Base-by-base conservation (phyloP, 2,113 vertebrate species). In the Callipepla squamata region DNA sequence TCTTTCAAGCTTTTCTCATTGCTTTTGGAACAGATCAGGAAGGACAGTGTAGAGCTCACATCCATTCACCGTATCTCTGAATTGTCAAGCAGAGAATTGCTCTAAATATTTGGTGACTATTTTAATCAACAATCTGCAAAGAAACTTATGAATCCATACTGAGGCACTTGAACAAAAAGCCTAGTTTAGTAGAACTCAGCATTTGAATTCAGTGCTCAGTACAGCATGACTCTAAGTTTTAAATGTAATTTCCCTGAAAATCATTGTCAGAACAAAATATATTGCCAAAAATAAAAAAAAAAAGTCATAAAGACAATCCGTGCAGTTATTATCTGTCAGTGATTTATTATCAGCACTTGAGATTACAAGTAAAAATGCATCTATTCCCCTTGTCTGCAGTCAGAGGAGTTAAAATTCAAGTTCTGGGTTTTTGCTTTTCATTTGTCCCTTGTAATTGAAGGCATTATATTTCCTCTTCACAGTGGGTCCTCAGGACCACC, bases 61-160 rank as follows among this genome's bases (percentile, higher is more conserved):
- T 53, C 34, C 4, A 36, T 85, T 74, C 80, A 45, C 16, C 45
- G 1, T 48, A 22, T 58, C 7, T 51, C 6, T 44, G 51, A 69
- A 11, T n/a, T 9, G 7, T 45, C n/a, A 80, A n/a, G 58, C 23
- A 79, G 25, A 76, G 8, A 25, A 51, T 14, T 58, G 1, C 15
- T 59, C 18, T 80, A 73, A 45, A 40, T 7, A 23, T 78, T 53
- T 10, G 48, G 17, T 59, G 14, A 28, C 22, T 80, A 30, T 80
- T 80, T 21, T 42, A 69, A 40, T 6, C 69, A 32, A 8, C 40
- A 50, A 22, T 47, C 26, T 25, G 23, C 44, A 93, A 38, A 62
- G 9, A 66, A 76, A 53, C 21, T 47, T 0, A 0, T 50, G 74
- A 74, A 55, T 90, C 47, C 13, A 2, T 59, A 45, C 6, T 11